Base-by-base conservation (phyloP, 2,888 invertebrate genomes). In the Ametastegia equiseti region DNA sequence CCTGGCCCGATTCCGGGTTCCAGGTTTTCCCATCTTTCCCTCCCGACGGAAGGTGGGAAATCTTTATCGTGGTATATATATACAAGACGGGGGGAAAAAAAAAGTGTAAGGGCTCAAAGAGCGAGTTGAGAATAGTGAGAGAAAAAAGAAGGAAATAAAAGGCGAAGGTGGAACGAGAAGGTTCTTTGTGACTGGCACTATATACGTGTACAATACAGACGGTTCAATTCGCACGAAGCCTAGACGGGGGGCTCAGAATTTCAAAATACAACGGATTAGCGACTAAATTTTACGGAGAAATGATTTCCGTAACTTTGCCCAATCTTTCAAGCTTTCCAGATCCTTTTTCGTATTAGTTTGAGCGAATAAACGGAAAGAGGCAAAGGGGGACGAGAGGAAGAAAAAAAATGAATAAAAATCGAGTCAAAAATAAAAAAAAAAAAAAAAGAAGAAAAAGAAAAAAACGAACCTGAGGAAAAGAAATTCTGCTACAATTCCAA, bases 191-290 rank as follows among this genome's bases (percentile, higher is more conserved):
- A 71, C 30, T 60, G 60, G 30, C 27, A 47, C 11, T n/a, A n/a
- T n/a, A n/a, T n/a, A n/a, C n/a, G n/a, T n/a, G n/a, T n/a, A n/a
- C n/a, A n/a, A n/a, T n/a, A n/a, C 69, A 19, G 45, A 71, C 42
- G 69, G 27, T 71, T 7, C 27, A 19, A n/a, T 36, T 45, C 15
- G 11, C 42, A 71, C 42, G 69, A 71, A 45, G 27, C 36, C 65
- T 23, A 27, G 19, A 60, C 5, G 6, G 15, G 27, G 13, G 27
- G n/a, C n/a, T 45, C 45, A 45, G 15, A 71, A 33, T 9, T 71
- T 42, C 45, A 27, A 27, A 47, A 71, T 71, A 71, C 45, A 71
- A 45, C 27, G 45, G 69, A 71, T 71, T 71, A 47, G 45, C 45
- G 69, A 71, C 30, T 45, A 23, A 45, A 71, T 71, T 71, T 47